Evolutionary conservation across 1,140 invertebrate genomes (phyloP).

Genomic region (Spodoptera litura): DNA sequence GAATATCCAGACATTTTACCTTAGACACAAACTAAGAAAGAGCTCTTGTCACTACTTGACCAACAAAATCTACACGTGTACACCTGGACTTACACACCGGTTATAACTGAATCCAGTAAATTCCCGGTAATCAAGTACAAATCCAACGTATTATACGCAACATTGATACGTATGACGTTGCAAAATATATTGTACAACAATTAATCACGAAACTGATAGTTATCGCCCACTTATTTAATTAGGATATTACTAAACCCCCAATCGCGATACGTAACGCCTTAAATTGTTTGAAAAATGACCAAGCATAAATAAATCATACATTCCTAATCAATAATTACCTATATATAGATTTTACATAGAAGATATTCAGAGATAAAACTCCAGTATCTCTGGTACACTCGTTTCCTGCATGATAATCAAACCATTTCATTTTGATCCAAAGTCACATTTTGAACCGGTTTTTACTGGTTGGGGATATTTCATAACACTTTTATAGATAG

Average conservation of each 20-base stretch:
- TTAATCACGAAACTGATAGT: not conserved
- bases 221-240: not conserved
- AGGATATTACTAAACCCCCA: slow-evolving; percentile 6
- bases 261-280: slow-evolving; percentile 1
- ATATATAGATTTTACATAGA: not conserved
- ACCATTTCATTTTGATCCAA: slow-evolving; percentile 15
- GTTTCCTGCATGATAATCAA: slow-evolving; percentile 40
- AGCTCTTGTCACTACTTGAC: too few species aligned
- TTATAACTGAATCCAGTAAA: too few species aligned
- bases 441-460: slow-evolving; percentile 26
- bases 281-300: not conserved
- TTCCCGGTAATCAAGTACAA: too few species aligned
- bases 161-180: too few species aligned
- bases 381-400: slow-evolving; percentile 18
- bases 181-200: not conserved
- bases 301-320: not conserved
- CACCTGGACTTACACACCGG: too few species aligned
- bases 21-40: too few species aligned
- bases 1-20: too few species aligned
- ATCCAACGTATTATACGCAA: too few species aligned
- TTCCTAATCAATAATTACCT: not conserved
- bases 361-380: not conserved
- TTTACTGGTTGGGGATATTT: slow-evolving; percentile 1
- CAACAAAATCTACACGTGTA: too few species aligned
- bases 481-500: slow-evolving; percentile 20